Conservation (phyloP, 2,113 vertebrate genomes). For the Plecotus auritus region DNA sequence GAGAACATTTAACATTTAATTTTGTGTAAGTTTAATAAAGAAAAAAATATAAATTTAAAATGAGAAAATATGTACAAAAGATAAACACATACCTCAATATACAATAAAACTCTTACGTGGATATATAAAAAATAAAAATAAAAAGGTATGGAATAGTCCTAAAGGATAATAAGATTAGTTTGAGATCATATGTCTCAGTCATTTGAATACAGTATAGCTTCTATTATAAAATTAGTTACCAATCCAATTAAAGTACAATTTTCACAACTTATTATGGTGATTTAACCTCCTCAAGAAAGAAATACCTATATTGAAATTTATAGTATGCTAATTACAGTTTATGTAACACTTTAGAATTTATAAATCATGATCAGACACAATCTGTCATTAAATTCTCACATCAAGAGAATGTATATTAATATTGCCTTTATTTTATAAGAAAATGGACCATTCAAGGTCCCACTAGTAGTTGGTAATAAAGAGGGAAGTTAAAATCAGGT, state of each 20-base stretch:
- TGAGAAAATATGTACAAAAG: not conserved
- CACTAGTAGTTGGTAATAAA: not conserved
- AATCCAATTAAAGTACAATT: not conserved
- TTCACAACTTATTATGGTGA: not conserved
- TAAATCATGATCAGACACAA: not conserved
- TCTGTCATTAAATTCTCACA: not conserved
- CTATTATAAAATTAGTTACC: not conserved
- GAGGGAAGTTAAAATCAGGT: not conserved
- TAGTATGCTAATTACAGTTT: not conserved
- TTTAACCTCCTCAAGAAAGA: not conserved
- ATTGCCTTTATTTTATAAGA: not conserved
- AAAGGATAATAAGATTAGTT: not conserved
- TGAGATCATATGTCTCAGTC: not conserved
- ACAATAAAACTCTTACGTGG: not conserved
- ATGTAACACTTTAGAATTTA: not conserved
- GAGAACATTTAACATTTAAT: not conserved
- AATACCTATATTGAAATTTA: not conserved
- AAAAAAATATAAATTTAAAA: not conserved
- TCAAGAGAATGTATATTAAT: not conserved
- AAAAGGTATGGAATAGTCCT: not conserved
- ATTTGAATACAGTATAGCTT: not conserved
- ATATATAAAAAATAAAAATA: not conserved
- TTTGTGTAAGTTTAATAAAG: not conserved
- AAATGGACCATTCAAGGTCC: not conserved
- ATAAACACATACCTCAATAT: not conserved